Conservation (phyloP, 2,113 vertebrate genomes). For the Macrotus californicus region DNA sequence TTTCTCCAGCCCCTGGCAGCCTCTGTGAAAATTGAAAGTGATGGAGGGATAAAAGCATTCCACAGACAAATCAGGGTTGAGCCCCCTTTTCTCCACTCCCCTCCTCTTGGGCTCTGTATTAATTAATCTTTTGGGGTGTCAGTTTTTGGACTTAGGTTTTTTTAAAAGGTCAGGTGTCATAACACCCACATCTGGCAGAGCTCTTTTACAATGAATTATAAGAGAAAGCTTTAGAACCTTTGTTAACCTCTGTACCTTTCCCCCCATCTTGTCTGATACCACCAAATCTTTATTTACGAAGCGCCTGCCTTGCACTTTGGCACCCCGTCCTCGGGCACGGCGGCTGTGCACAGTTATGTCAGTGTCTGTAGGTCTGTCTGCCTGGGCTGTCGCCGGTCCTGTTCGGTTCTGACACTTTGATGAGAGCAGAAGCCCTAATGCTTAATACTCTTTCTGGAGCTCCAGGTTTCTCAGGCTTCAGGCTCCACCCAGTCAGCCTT, state of each 20-base stretch:
- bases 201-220: not conserved
- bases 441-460: not conserved
- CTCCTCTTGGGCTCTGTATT: not conserved
- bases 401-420: no score
- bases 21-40: not conserved
- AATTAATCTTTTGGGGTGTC: not conserved
- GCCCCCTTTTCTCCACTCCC: not conserved
- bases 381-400: accelerated
- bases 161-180: not conserved
- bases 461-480: not conserved
- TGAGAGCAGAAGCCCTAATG: accelerated
- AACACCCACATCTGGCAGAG: not conserved
- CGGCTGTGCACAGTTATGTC: accelerated
- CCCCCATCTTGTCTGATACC: not conserved
- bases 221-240: not conserved
- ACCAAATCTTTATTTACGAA: not conserved
- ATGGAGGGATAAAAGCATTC: not conserved
- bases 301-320: not conserved
- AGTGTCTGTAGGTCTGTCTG: accelerated
- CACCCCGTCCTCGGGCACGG: accelerated
- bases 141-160: not conserved
- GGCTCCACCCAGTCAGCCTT: not conserved
- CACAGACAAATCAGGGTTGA: not conserved
- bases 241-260: not conserved
- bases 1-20: not conserved